Base-by-base conservation (phyloP, 2,888 invertebrate species). In the Hirtodrosophila alboralis region DNA sequence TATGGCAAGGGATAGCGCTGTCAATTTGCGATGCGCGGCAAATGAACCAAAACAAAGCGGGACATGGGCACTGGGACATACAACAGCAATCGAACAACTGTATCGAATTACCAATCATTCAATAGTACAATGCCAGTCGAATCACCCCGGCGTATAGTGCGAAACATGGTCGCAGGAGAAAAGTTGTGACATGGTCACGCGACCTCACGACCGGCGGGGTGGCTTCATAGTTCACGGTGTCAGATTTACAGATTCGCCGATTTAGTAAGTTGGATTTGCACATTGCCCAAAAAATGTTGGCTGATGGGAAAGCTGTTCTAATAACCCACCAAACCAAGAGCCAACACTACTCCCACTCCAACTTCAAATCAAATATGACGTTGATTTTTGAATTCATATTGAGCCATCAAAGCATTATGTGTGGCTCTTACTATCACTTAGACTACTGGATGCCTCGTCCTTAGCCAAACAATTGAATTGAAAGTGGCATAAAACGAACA, bases 61-160 rank as follows among this genome's bases (percentile, higher is more conserved):
- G 30, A 9, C n/a, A 61, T 56, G 51, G 49, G 23, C 16, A 36
- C 49, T 38, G 54, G 8, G 47, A 33, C 45, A 49, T 53, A 56
- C 53, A 58, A 66, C 58, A 58, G 43, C 76, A 75, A 77, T 65
- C 74, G 75, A 73, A 75, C 86, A 79, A 80, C 78, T 84, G 81
- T 84, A 87, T 85, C 87, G 86, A 87, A 86, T 85, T 87, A 84
- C 86, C 78, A 84, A 85, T 83, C 86, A 85, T 79, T 73, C 79
- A 71, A 70, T 72, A n/a, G n/a, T n/a, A 73, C 84, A 78, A 81
- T 51, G 56, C 54, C 12, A 33, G 31, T 40, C 37, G 18, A 14
- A 10, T 38, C 9, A 34, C 43, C 41, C 26, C 5, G 9, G 18
- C n/a, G 33, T 5, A 21, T 21, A 21, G 18, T 21, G 18, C 28